These are phyloP conservation scores for Chelonoidis abingdonii DNA, from an alignment of 2,113 vertebrate species.

Conservation along the genomic window DNA sequence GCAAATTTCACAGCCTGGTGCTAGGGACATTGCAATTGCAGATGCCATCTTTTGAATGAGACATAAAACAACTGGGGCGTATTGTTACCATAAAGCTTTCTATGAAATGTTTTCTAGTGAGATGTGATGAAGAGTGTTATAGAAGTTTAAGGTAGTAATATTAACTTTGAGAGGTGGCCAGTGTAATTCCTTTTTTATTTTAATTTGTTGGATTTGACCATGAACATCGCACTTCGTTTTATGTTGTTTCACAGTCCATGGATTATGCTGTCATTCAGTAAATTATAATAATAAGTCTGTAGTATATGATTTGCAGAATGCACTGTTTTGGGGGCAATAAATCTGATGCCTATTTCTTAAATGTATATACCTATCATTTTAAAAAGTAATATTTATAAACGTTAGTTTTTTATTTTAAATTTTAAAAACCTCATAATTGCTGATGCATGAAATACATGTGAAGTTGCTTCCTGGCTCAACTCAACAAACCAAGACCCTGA, in stretches of 20 bases:
- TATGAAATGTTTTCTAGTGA: neutral
- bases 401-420: neutral
- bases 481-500: neutral
- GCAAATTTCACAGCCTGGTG: fast-evolving
- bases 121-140: neutral
- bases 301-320: neutral
- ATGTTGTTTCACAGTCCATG: neutral
- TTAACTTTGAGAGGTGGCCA: neutral
- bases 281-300: neutral
- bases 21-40: neutral
- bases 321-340: neutral
- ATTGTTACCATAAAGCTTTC: neutral
- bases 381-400: neutral
- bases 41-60: neutral
- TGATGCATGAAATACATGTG: neutral
- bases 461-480: neutral
- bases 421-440: neutral
- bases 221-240: neutral
- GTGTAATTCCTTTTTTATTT: neutral
- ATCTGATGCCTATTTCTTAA: neutral
- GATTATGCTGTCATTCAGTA: neutral
- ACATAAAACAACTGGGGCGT: neutral
- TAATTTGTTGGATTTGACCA: neutral
- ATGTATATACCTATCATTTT: neutral
- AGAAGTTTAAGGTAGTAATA: neutral